Evolutionary conservation across 2,113 vertebrate species (phyloP), one percentile per base, ranked within the genome.

Genomic region (Chionomys nivalis): DNA sequence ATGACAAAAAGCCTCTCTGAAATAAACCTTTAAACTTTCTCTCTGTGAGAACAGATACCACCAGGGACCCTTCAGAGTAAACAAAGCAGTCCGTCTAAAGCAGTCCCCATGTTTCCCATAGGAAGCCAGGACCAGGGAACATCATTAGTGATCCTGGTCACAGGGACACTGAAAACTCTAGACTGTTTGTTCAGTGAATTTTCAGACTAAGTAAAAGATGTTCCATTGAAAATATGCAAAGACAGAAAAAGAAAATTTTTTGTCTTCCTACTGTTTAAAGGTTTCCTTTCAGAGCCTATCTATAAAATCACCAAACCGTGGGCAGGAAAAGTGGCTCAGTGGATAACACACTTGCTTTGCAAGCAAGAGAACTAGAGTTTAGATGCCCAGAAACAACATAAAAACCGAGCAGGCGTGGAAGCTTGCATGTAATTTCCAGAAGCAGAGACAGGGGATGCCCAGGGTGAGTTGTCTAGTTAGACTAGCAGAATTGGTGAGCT

Each of bases 11-110:
- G 13, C 33, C 91, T 94, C 94, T 91, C 77, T 87, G 31, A 97
- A 94, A 96, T 89, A 81, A 95, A 92, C 93, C 94, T 95, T 95
- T 92, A 72, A 82, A 82, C 39, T 68, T 96, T 91, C 95, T 94
- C 4, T 97, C 61, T 58, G 23, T 92, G 36, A 94, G 87, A 95
- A 55, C 94, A 36, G 21, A 42, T 39, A 66, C 66, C 63, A 88
- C 55, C 9, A 90, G 91, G 82, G 89, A 94, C 33, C 6, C 23
- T 87, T 93, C 39, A 73, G 49, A 88, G 52, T 36, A 47, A 94
- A 91, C 75, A 95, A 95, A 87, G 49, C 39, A 78, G 66, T 94
- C 72, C 14, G 12, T 70, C 49, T 88, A 52, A 68, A 93, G 66
- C 42, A 42, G 17, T 1, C 13, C 28, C 5, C 24, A 44, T 49